Conservation (phyloP, 1,140 invertebrate species). For the Macrostomum lignano region DNA sequence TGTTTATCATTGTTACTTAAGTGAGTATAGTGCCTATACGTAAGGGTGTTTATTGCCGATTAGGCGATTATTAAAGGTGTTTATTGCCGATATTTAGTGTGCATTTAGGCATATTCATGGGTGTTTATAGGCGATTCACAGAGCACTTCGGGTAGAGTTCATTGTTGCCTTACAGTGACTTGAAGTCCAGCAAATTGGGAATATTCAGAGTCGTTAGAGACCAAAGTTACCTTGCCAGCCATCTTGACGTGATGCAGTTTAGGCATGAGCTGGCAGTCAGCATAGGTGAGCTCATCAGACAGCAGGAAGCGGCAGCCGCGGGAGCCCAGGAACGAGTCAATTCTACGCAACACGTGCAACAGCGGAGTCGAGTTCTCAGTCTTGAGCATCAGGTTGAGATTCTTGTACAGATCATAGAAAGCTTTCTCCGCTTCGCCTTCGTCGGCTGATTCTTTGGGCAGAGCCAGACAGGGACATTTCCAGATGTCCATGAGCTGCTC, state of each 20-base stretch:
- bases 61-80: too few relatives aligned
- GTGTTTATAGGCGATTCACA: too few relatives aligned
- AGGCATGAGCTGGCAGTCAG: slow-evolving; percentile 94
- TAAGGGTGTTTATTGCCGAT: too few relatives aligned
- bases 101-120: too few relatives aligned
- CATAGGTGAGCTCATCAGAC: slow-evolving; percentile 85
- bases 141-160: too few relatives aligned
- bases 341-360: slow-evolving; percentile 11
- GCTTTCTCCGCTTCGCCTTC: slow-evolving; percentile 16
- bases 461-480: slow-evolving; percentile 12
- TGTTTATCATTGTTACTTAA: too few relatives aligned
- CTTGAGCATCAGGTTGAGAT: slow-evolving; percentile 20
- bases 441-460: slow-evolving; percentile 11
- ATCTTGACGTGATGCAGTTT: slow-evolving; percentile 89
- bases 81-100: too few relatives aligned
- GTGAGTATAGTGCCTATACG: too few relatives aligned
- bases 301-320: slow-evolving; percentile 65
- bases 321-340: slow-evolving; percentile 14
- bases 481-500: slow-evolving; percentile 16
- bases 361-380: slow-evolving; percentile 11
- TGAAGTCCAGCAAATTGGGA: too few relatives aligned
- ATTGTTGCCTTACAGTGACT: too few relatives aligned
- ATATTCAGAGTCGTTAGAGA: too few relatives aligned
- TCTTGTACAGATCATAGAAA: slow-evolving; percentile 29
- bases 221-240: slow-evolving; percentile 38